Evolutionary conservation across 2,113 vertebrate genomes (phyloP), one percentile per base, ranked within the genome.

Genomic region (Ceyx melanurus): DNA sequence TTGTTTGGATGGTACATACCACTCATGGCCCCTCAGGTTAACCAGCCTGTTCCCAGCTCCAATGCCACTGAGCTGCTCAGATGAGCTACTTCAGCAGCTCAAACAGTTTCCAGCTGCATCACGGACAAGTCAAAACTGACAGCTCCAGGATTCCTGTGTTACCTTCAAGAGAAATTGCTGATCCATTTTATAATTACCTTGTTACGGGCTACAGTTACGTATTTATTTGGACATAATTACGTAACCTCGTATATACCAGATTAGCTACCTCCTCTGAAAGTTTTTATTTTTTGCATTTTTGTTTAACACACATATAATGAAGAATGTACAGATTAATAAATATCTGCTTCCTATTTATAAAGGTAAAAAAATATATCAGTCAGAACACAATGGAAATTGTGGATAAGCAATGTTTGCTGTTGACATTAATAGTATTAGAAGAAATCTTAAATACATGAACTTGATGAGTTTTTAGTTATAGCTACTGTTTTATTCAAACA

Each of bases 1-100:
- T 13, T 16, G 10, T 2, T n/a, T 0, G 2, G 20, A 31, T 5
- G 23, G 61, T 46, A 77, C 1, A 2, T 6, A 25, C 4, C 0
- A 3, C 15, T 35, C 2, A 1, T 35, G 85, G 8, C 40, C 33
- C 62, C 81, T 62, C 31, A 37, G 18, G 28, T 11, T 53, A 23
- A 22, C 54, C 28, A 67, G 40, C 17, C 5, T 8, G 2, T 31
- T 17, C 3, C 10, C 48, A 57, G 23, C 19, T 68, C 56, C 23
- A 8, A 29, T 1, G 1, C 60, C 45, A 48, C 23, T 7, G 8
- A 57, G 13, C 25, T 66, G 18, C 46, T 91, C 78, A 88, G 31
- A 25, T 40, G 10, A 86, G 21, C 11, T 54, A 14, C 9, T 64
- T 56, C 57, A 54, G 42, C n/a, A 54, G 83, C 42, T 42, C 67